phyloP scores from a whole-genome alignment of 2,888 invertebrate species.

The Blera fallax region DNA sequence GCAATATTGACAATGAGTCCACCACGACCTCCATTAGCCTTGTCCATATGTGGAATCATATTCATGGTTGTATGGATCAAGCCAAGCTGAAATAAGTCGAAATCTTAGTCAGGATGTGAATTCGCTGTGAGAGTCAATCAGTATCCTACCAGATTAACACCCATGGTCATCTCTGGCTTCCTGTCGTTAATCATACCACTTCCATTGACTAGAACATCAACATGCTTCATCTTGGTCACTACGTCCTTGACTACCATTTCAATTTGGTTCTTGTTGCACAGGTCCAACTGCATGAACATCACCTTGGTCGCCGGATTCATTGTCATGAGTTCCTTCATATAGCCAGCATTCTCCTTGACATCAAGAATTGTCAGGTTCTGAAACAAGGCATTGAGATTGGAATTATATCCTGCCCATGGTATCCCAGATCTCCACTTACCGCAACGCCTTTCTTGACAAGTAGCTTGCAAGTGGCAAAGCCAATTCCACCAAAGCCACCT shows the following conservation, averaged over 20 bases:
- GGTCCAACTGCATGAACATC: constrained; percentile 35
- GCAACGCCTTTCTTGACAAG: constrained; percentile 62
- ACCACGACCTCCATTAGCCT: constrained; percentile 79
- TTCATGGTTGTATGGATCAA: constrained; percentile 77
- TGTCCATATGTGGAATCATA: constrained; percentile 80
- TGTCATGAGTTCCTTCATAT: constrained; percentile 13
- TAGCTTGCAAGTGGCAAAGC: constrained; percentile 66
- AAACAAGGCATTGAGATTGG: neutral
- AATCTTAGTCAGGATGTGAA: neutral
- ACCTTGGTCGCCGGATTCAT: constrained; percentile 26
- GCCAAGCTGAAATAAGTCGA: constrained; percentile 77
- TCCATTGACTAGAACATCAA: constrained; percentile 74
- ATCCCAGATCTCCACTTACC: constrained; percentile 25
- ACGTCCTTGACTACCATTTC: constrained; percentile 43
- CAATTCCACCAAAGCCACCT: constrained; percentile 73
- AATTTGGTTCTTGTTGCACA: constrained; percentile 50
- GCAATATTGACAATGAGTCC: constrained; percentile 81
- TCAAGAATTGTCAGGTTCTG: constrained; percentile 75
- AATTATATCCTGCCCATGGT: neutral
- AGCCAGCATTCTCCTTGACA: constrained; percentile 49
- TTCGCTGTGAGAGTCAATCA: neutral
- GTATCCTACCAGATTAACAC: constrained; percentile 81
- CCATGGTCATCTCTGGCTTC: constrained; percentile 73
- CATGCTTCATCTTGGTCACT: constrained; percentile 16
- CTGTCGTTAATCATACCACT: constrained; percentile 74